phyloP scores from a whole-genome alignment of 1,140 invertebrate species.

The Drosophila ficusphila region DNA sequence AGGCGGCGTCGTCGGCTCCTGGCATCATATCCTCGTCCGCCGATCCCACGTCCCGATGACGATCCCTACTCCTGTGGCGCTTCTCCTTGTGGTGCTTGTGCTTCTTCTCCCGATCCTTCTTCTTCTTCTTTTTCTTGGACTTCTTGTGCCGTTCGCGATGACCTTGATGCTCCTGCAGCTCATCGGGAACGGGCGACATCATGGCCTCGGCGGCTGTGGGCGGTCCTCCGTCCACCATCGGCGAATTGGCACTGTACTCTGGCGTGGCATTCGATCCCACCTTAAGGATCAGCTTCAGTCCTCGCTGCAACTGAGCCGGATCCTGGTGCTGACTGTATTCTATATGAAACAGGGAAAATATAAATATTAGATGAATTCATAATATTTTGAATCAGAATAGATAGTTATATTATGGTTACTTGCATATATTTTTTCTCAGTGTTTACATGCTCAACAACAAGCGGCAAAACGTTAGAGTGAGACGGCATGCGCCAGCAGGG shows the following conservation, averaged over 20 bases:
- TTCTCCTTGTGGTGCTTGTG: constrained; percentile 91
- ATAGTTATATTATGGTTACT: no score
- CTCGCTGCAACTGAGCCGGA: constrained; percentile 86
- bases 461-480: constrained; percentile 33
- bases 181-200: constrained; percentile 73
- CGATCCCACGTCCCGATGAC: constrained; percentile 50
- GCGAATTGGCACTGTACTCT: constrained; percentile 86
- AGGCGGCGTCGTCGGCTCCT: constrained; percentile 40
- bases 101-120: constrained; percentile 88
- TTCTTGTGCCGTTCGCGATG: constrained; percentile 87
- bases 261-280: constrained; percentile 90
- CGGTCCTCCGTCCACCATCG: constrained; percentile 60
- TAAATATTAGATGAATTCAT: not conserved
- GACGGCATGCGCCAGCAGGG: constrained; percentile 10
- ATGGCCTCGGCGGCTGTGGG: constrained; percentile 80
- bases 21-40: constrained; percentile 42
- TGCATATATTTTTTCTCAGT: constrained; percentile 8
- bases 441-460: constrained; percentile 29
- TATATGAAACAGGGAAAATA: not conserved
- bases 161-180: constrained; percentile 45
- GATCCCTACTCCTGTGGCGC: constrained; percentile 68
- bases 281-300: constrained; percentile 92
- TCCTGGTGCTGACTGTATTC: constrained; percentile 84
- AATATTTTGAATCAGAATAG: not conserved
- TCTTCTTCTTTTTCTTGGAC: constrained; percentile 91